Percentiles rank a stretch among this genome's conserved stretches.
These are phyloP conservation scores for Ceuthmochares aereus DNA, from an alignment of 2,113 vertebrate genomes.

Conservation along the genomic window DNA sequence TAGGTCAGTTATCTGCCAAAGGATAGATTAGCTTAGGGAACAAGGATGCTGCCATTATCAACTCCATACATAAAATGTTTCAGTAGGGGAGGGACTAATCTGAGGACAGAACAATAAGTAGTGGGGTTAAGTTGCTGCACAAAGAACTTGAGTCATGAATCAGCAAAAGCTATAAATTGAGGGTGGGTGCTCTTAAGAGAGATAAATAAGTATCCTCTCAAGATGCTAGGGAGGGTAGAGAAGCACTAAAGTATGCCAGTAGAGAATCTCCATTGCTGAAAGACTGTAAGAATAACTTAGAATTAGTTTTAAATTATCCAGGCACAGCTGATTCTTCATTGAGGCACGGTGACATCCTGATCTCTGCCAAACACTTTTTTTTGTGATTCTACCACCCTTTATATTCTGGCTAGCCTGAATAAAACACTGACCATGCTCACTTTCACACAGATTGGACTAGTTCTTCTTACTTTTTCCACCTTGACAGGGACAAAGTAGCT, in stretches of 20 bases:
- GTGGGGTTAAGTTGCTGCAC: not conserved
- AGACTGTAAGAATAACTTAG: not conserved
- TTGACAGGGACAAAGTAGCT: no score
- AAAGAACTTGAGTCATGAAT: not conserved
- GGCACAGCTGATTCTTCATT: not conserved
- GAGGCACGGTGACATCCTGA: not conserved
- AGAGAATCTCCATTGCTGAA: not conserved
- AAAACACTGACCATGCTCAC: rapidly evolving
- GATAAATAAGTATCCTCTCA: not conserved
- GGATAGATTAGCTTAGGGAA: not conserved
- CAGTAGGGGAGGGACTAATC: not conserved
- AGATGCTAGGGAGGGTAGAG: no score
- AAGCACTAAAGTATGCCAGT: not conserved
- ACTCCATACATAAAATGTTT: not conserved
- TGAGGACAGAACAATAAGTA: not conserved
- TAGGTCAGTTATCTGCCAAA: not conserved
- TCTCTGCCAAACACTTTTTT: not conserved
- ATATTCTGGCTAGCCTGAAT: not conserved
- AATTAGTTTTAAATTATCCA: not conserved
- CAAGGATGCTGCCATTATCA: not conserved
- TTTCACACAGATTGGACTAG: not conserved
- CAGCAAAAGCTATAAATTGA: not conserved
- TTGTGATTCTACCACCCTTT: not conserved
- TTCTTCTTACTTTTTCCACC: not conserved
- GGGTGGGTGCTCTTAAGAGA: not conserved